A percentile compares a stretch with the other conserved stretches of the same genome.
Conservation (phyloP, 2,113 vertebrate genomes). For the Plectropomus leopardus region DNA sequence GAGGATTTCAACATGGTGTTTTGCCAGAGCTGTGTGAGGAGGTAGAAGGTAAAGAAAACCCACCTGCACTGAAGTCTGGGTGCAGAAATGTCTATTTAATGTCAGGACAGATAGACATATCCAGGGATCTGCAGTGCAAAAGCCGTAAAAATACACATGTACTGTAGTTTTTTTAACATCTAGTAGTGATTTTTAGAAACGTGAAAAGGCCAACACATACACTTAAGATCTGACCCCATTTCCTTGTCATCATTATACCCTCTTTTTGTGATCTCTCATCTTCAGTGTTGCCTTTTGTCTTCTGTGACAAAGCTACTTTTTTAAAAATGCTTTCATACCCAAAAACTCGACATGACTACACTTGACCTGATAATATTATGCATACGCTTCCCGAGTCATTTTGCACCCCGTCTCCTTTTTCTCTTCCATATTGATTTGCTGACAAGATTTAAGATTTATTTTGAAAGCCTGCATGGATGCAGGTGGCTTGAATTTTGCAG, state of each 20-base stretch:
- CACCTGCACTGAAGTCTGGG: neutral
- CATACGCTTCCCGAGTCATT: neutral
- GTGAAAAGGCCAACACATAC: neutral
- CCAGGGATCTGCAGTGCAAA: neutral
- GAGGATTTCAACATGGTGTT: constrained; percentile 42
- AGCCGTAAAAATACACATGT: neutral
- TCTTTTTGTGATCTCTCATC: constrained; percentile 2
- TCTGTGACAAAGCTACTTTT: neutral
- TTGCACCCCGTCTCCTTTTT: neutral
- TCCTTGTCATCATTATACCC: neutral
- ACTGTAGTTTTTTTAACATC: neutral
- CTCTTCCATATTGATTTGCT: neutral
- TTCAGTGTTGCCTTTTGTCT: neutral
- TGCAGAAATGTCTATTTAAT: neutral
- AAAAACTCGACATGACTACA: neutral
- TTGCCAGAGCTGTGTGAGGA: constrained; percentile 1
- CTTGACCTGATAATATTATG: constrained; percentile 9
- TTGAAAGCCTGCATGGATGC: neutral
- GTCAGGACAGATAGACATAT: neutral
- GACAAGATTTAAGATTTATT: neutral
- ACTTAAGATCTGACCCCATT: neutral
- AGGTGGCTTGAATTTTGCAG: neutral
- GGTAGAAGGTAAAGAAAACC: constrained; percentile 29
- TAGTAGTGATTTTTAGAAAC: neutral
- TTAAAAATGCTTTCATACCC: constrained; percentile 1